Evolutionary conservation across 2,888 invertebrate species (phyloP).

Genomic region (Dioctria linearis): DNA sequence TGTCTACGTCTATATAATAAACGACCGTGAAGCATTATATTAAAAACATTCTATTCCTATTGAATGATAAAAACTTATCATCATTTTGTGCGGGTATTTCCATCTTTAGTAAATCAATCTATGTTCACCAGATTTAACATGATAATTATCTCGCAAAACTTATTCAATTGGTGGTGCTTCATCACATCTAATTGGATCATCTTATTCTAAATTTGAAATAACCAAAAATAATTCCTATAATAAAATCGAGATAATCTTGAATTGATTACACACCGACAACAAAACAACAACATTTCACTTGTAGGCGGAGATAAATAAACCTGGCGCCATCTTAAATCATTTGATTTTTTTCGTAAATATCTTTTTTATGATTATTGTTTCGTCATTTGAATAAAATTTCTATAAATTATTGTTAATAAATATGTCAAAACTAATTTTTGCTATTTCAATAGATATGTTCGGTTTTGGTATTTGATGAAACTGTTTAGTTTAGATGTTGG

Average conservation of each 20-base stretch:
- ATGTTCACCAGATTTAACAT: background rate
- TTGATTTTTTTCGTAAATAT: constrained; percentile 50
- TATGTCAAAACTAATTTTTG: background rate
- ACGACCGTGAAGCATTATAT: background rate
- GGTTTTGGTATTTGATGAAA: background rate
- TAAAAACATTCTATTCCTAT: background rate
- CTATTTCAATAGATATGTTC: background rate
- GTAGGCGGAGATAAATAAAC: constrained; percentile 47
- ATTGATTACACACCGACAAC: background rate
- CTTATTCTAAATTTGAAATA: background rate
- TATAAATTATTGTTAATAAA: constrained; percentile 35
- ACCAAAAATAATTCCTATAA: background rate
- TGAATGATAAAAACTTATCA: background rate
- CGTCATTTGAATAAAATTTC: constrained; percentile 31
- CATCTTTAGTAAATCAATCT: background rate
- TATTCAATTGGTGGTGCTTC: background rate
- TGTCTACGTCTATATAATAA: constrained; percentile 1
- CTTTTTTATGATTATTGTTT: constrained; percentile 20
- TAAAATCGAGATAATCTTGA: constrained; percentile 1
- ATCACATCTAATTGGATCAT: background rate
- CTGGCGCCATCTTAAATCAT: constrained; percentile 56
- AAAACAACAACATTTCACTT: constrained; percentile 4
- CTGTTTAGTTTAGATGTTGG: background rate
- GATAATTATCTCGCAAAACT: background rate
- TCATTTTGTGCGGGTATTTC: background rate